Base-by-base conservation (phyloP, 2,888 invertebrate genomes). In the Plebejus argus region DNA sequence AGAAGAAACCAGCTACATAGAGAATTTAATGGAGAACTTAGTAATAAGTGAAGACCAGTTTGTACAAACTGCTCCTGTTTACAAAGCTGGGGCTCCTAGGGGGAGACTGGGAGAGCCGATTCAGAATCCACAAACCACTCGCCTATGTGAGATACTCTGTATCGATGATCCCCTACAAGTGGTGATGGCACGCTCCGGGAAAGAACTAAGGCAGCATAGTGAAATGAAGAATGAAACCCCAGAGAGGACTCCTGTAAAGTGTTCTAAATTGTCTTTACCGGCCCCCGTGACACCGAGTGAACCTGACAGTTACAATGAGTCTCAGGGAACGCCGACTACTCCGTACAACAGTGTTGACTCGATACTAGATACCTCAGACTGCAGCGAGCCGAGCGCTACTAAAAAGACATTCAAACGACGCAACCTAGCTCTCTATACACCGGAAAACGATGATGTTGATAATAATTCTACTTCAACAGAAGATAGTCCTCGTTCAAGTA, bases 161-260 rank as follows among this genome's bases (percentile, higher is more conserved):
- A 95, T 99, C 78, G 97, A 97, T 86, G 98, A 99, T 91, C 99
- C 99, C 0, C 90, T 97, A 18, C 95, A 95, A 81, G 90, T 97
- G 58, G 87, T 97, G 0, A 87, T 96, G 87, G 89, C 95, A 18
- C 88, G 95, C 78, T 88, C 88, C 33, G 95, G 95, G 0, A 88
- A 94, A 79, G 87, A 85, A 45, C 89, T 94, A 87, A 88, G 83
- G 81, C 80, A 86, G 79, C 85, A 78, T 18, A 76, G 77, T n/a
- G 76, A 80, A 39, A 70, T 77, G 79, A 53, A 76, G 75, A 49
- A 18, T 5, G 77, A 77, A 53, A 75, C 78, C 56, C 74, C 77
- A 1, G 78, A 81, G 20, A 82, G 79, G 71, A 90, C 91, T 77
- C 90, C 91, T 58, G 80, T 87, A 1, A 91, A 87, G 81, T 86